phyloP scores from a whole-genome alignment of 2,888 invertebrate species.

The Lithophane socia region DNA sequence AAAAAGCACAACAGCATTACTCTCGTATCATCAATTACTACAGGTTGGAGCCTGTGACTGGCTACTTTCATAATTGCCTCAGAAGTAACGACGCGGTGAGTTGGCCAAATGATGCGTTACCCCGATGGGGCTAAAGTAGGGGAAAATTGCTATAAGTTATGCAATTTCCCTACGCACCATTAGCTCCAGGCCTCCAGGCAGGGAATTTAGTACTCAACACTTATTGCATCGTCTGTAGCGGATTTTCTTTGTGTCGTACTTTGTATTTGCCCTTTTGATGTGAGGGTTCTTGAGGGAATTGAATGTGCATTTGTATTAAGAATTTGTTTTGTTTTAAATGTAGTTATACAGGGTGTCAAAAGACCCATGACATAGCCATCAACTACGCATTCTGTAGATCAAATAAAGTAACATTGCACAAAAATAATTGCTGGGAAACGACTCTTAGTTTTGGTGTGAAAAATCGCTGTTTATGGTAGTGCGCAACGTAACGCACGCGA shows the following conservation, averaged over 20 bases:
- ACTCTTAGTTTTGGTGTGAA: no score
- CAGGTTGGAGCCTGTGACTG: slow-evolving; percentile 75
- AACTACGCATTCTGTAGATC: no score
- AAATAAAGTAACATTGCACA: no score
- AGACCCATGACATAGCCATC: no score
- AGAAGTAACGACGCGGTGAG: slow-evolving; percentile 77
- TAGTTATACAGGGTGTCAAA: not conserved
- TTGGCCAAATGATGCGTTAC: slow-evolving; percentile 83
- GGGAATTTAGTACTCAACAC: slow-evolving; percentile 80
- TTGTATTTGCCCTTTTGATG: slow-evolving; percentile 19
- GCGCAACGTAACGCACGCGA: no score
- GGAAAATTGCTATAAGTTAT: slow-evolving; percentile 88
- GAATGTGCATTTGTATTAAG: not conserved
- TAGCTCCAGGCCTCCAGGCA: slow-evolving; percentile 79
- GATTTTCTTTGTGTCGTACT: slow-evolving; percentile 68
- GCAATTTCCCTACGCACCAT: slow-evolving; percentile 86
- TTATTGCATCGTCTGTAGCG: slow-evolving; percentile 80
- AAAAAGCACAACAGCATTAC: slow-evolving; percentile 48
- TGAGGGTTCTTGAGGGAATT: not conserved
- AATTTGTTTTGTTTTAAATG: not conserved
- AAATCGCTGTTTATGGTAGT: no score
- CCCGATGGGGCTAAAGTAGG: slow-evolving; percentile 77
- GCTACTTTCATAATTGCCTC: slow-evolving; percentile 78
- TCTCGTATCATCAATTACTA: slow-evolving; percentile 66
- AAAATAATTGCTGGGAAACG: no score